Evolutionary conservation across 2,797 vertebrate genomes (phyloP), one percentile per base, ranked within the genome.

Genomic region (Siniperca scherzeri): DNA sequence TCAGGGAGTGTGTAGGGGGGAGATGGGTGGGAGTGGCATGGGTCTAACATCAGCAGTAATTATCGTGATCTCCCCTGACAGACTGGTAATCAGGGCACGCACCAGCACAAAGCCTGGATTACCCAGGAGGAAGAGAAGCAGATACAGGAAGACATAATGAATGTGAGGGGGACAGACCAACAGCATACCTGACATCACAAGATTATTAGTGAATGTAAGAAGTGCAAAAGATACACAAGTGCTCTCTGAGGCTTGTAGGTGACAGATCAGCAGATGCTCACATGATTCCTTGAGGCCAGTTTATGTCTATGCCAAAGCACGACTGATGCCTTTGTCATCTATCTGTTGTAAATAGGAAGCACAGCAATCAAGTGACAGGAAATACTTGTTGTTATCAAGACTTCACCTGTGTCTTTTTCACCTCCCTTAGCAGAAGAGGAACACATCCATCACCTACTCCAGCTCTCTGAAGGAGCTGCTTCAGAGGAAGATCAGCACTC

Each of bases 401-500:
- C 70, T 40, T 85, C 22, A 82, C 27, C 55, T 17, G 53, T 70
- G n/a, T 66, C 17, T 77, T 65, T 53, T 56, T 67, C 40, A 38
- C 40, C 27, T 59, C 14, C 30, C 25, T 38, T 44, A 19, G 69
- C 94, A 96, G 94, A 96, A 93, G 70, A 95, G 95, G 81, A 97
- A 97, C 93, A 94, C 93, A 0, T 96, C 96, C 40, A 92, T 92
- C 16, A 89, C 93, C 0, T 96, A 96, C 91, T 96, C 97, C 44
- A 94, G 94, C 84, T 96, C 96, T 46, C 90, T 97, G 86, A 96
- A 91, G 71, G 96, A 97, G 72, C 94, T 96, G 40, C 95, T 97
- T 53, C 97, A 96, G 93, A 95, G 96, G 87, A 97, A 96, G 93
- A 97, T 97, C 75, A 89, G 61, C 11, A 78, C 94, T 57, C 91